Evolutionary conservation across 1,140 invertebrate genomes (phyloP).

Genomic region (Trachymyrmex septentrionalis): DNA sequence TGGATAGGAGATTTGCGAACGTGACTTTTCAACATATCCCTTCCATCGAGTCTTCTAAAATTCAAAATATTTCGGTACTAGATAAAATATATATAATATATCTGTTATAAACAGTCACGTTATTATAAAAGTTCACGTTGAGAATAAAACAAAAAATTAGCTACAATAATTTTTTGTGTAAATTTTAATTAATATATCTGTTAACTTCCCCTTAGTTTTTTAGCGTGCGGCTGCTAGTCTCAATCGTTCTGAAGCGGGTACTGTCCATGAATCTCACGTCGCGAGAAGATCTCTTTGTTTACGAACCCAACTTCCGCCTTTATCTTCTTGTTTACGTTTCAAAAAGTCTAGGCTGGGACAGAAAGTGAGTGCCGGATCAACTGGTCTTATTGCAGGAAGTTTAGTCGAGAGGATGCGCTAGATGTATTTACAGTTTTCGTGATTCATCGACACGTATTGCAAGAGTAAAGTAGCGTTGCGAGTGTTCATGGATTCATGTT

Average conservation of each 20-base stretch:
- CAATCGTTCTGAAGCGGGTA: slow-evolving; percentile 13
- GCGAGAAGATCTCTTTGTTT: slow-evolving; percentile 66
- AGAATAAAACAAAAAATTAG: background rate
- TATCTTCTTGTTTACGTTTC: slow-evolving; percentile 68
- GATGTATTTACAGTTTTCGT: slow-evolving; percentile 50
- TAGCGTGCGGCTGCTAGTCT: background rate
- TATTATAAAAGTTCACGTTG: background rate
- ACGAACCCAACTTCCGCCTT: slow-evolving; percentile 63
- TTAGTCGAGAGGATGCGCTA: slow-evolving; percentile 5
- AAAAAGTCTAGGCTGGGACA: slow-evolving; percentile 33
- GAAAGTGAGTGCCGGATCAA: slow-evolving; percentile 48
- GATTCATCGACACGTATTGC: slow-evolving; percentile 60
- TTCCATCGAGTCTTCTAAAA: background rate
- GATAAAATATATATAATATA: background rate
- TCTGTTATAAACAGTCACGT: background rate
- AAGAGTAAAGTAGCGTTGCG: background rate
- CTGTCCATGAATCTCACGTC: slow-evolving; percentile 6
- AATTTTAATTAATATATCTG: slow-evolving; percentile 3
- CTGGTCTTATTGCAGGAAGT: slow-evolving; percentile 43
- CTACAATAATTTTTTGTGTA: background rate
- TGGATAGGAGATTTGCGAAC: slow-evolving; percentile 58
- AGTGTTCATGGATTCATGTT: background rate
- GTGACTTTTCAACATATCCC: background rate
- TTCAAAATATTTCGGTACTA: background rate
- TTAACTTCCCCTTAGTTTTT: background rate